Conservation (phyloP, 2,888 invertebrate genomes). For the Drosophila multiciliata region DNA sequence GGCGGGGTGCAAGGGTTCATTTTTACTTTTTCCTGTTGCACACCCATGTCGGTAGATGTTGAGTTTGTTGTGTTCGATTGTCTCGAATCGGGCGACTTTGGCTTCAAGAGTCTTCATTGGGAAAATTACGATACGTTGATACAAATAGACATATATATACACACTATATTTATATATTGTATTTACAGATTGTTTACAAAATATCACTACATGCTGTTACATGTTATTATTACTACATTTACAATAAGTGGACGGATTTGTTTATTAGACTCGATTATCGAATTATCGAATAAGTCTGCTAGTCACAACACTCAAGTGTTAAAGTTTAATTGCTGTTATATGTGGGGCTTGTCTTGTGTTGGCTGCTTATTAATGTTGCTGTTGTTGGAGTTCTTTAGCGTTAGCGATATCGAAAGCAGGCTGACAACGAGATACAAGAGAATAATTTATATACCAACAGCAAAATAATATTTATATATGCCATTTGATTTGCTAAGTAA, state of each 20-base stretch:
- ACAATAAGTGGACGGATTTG: constrained; percentile 46
- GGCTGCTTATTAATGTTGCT: constrained; percentile 41
- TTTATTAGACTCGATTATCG: constrained; percentile 19
- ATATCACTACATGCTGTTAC: constrained; percentile 26
- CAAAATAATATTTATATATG: neutral
- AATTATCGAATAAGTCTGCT: neutral
- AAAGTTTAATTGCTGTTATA: constrained; percentile 13
- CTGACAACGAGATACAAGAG: constrained; percentile 74
- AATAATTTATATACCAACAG: constrained; percentile 48
- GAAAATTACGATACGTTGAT: constrained; percentile 41
- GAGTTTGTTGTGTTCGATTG: constrained; percentile 79
- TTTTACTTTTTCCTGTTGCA: constrained; percentile 68
- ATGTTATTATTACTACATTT: constrained; percentile 22
- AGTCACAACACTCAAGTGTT: constrained; percentile 30
- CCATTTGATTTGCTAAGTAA: constrained; percentile 1
- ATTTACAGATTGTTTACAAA: constrained; percentile 8
- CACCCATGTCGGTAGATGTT: constrained; percentile 64
- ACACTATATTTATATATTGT: constrained; percentile 10
- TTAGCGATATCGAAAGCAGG: constrained; percentile 71
- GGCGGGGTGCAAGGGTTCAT: constrained; percentile 43
- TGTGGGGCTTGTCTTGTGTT: constrained; percentile 38
- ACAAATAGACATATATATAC: constrained; percentile 26
- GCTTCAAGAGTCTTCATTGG: constrained; percentile 72
- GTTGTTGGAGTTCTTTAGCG: constrained; percentile 55
- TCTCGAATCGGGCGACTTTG: constrained; percentile 67